A percentile compares a stretch with the other conserved stretches of the same genome.
phyloP scores from a whole-genome alignment of 2,797 vertebrate genomes.

The Sparus aurata region DNA sequence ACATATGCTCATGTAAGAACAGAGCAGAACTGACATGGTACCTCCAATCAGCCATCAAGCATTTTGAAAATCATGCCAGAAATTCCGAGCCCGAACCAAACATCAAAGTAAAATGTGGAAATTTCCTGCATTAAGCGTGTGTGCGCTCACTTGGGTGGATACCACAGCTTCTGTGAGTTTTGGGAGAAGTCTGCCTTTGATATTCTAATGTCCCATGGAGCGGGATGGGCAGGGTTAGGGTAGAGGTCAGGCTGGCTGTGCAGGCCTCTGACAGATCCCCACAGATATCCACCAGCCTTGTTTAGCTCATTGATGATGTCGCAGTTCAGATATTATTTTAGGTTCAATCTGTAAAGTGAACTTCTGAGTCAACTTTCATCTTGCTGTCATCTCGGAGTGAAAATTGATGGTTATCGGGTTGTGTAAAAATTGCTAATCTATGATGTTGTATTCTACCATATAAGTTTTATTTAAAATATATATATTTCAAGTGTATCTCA shows the following conservation, averaged over 20 bases:
- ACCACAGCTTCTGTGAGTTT: constrained; percentile 73
- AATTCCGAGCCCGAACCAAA: constrained; percentile 51
- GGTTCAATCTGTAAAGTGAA: not conserved
- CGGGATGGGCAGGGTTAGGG: constrained; percentile 54
- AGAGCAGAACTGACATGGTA: constrained; percentile 48
- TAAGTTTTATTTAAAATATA: too few species aligned
- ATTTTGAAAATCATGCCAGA: constrained; percentile 54
- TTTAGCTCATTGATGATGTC: not conserved
- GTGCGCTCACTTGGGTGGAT: constrained; percentile 64
- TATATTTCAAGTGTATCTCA: too few species aligned
- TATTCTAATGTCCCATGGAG: constrained; percentile 74
- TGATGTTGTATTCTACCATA: too few species aligned
- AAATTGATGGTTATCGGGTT: too few species aligned
- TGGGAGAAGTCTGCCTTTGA: constrained; percentile 71
- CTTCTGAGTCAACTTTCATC: not conserved
- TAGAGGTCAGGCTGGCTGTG: constrained; percentile 44
- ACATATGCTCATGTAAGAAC: constrained; percentile 1
- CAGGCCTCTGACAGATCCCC: constrained; percentile 28
- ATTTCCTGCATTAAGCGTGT: constrained; percentile 55
- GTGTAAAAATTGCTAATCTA: too few species aligned
- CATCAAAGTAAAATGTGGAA: constrained; percentile 68
- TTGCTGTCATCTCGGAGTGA: too few species aligned
- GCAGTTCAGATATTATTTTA: not conserved
- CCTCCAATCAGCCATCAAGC: constrained; percentile 66
- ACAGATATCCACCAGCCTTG: constrained; percentile 26